phyloP scores from a whole-genome alignment of 1,140 invertebrate species.

The Drosophila nasuta region DNA sequence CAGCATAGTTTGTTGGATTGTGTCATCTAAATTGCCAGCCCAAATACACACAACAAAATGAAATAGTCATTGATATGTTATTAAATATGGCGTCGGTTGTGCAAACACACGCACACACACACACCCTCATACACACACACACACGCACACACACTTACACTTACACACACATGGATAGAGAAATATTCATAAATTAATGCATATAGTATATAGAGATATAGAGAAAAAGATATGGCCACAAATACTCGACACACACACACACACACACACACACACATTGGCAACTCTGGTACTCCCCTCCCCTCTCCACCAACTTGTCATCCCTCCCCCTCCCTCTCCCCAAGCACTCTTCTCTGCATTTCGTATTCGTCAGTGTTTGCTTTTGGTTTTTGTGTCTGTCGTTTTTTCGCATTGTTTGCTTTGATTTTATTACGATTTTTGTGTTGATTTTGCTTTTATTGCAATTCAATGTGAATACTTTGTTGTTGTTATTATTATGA shows the following conservation, averaged over 20 bases:
- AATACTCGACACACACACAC: slow-evolving; percentile 23
- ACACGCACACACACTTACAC: not conserved
- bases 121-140: too few relatives aligned
- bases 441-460: slow-evolving; percentile 83
- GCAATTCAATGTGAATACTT: slow-evolving; percentile 68
- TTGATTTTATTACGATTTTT: slow-evolving; percentile 82
- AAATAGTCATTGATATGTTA: slow-evolving; percentile 77
- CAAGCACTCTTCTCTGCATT: not conserved
- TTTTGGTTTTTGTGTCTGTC: slow-evolving; percentile 41
- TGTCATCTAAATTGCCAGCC: slow-evolving; percentile 35
- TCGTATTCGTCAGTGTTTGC: slow-evolving; percentile 34
- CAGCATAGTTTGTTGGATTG: slow-evolving; percentile 31
- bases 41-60: slow-evolving; percentile 52
- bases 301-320: too few relatives aligned
- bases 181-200: slow-evolving; percentile 30
- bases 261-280: not conserved
- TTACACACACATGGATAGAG: not conserved
- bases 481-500: slow-evolving; percentile 28
- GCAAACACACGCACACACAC: slow-evolving; percentile 43
- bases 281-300: too few relatives aligned
- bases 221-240: slow-evolving; percentile 30
- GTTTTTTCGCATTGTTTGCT: slow-evolving; percentile 66
- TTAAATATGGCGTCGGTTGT: slow-evolving; percentile 71
- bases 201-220: slow-evolving; percentile 41
- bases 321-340: not conserved